Percentiles rank a stretch among this genome's conserved stretches.
Evolutionary conservation across 2,888 invertebrate genomes (phyloP).

Genomic region (Pollenia angustigena): DNA sequence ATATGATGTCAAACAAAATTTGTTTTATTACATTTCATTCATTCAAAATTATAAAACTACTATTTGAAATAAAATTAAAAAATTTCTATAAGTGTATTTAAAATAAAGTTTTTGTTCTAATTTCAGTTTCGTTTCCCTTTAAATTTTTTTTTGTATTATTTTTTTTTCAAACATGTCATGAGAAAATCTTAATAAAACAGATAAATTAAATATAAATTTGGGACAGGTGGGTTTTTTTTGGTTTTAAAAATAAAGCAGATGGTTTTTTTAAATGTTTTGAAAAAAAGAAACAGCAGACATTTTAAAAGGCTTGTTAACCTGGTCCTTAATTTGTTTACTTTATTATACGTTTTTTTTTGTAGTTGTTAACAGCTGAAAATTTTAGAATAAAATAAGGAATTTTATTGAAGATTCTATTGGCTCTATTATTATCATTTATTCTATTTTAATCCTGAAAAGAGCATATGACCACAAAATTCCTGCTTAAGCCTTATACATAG

Average conservation of each 20-base stretch:
- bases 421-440: too few relatives aligned
- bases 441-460: too few relatives aligned
- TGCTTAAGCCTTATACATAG: too few relatives aligned
- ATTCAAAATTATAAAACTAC: not conserved
- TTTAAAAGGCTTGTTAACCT: not conserved
- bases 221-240: slow-evolving; percentile 30
- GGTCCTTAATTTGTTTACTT: too few relatives aligned
- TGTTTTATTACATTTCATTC: slow-evolving; percentile 34
- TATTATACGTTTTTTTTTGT: too few relatives aligned
- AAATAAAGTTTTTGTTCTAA: not conserved
- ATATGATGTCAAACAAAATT: slow-evolving; percentile 18
- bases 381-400: too few relatives aligned
- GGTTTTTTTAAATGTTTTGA: not conserved
- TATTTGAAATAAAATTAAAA: not conserved
- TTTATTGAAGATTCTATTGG: too few relatives aligned
- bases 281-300: not conserved
- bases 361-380: too few relatives aligned
- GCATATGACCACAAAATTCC: too few relatives aligned
- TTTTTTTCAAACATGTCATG: not conserved
- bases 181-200: not conserved
- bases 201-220: not conserved
- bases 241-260: slow-evolving; percentile 44
- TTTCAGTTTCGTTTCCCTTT: not conserved
- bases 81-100: slow-evolving; percentile 4
- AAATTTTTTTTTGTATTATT: not conserved